Evolutionary conservation across 2,113 vertebrate genomes (phyloP).

Genomic region (Setophaga petechia): DNA sequence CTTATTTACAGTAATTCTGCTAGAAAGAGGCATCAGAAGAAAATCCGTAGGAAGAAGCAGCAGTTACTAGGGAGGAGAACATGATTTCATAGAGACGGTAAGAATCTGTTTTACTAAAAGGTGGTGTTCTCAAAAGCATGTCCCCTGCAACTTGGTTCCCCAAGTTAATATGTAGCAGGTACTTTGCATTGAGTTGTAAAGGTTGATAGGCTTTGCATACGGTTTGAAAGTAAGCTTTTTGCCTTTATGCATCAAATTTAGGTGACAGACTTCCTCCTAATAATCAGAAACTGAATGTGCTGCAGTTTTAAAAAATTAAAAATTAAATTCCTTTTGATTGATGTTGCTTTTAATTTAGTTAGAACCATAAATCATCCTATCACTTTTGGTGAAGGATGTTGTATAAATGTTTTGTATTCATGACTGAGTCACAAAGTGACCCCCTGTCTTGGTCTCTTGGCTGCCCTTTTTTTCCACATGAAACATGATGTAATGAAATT

Average conservation of each 20-base stretch:
- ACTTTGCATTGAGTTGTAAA: not conserved
- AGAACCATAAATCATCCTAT: constrained; percentile 32
- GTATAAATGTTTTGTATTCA: not conserved
- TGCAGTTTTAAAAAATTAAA: constrained; percentile 36
- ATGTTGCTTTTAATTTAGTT: constrained; percentile 60
- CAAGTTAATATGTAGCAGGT: not conserved
- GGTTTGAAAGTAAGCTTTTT: not conserved
- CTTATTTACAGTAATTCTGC: not conserved
- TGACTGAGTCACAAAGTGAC: not conserved
- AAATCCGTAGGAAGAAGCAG: not conserved
- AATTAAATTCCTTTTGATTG: constrained; percentile 29
- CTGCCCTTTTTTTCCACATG: not conserved
- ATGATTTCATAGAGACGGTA: not conserved
- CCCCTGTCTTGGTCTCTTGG: not conserved
- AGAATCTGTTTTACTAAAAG: not conserved
- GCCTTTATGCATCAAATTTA: not conserved
- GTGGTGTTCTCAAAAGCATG: not conserved
- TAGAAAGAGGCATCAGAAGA: not conserved
- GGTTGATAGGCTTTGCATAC: not conserved
- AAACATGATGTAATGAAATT: constrained; percentile 33
- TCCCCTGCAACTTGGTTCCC: not conserved
- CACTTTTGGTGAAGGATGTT: not conserved
- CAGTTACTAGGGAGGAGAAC: not conserved
- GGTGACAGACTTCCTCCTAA: not conserved
- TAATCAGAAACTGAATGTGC: not conserved